Evolutionary conservation across 2,888 invertebrate species (phyloP).

Genomic region (Homarus gammarus): DNA sequence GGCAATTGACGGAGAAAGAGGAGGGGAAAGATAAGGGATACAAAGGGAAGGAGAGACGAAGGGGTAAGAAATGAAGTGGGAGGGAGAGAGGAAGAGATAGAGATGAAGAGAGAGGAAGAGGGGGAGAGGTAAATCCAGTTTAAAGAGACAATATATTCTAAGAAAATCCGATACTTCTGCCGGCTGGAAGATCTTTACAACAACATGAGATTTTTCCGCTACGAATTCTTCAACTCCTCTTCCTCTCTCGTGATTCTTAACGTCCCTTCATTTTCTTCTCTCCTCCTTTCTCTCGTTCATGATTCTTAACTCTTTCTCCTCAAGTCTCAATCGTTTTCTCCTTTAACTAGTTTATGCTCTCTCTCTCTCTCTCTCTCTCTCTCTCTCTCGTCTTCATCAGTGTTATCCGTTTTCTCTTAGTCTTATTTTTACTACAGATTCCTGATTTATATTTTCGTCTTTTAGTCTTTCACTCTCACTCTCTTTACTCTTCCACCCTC

Average conservation of each 20-base stretch:
- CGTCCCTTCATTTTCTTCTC: too few relatives aligned
- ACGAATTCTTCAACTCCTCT: neutral
- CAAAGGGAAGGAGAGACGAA: neutral
- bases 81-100: constrained; percentile 20
- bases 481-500: neutral
- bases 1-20: neutral
- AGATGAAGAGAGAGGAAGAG: neutral
- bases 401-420: too few relatives aligned
- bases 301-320: too few relatives aligned
- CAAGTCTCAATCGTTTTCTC: too few relatives aligned
- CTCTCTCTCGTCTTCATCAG: too few relatives aligned
- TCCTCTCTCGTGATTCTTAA: too few relatives aligned
- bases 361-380: too few relatives aligned
- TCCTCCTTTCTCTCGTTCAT: too few relatives aligned
- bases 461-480: too few relatives aligned
- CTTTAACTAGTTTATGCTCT: too few relatives aligned
- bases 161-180: constrained; percentile 1
- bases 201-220: neutral
- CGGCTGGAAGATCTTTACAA: neutral
- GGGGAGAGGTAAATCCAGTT: neutral
- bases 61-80: constrained; percentile 10
- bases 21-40: neutral
- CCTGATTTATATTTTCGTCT: too few relatives aligned
- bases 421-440: too few relatives aligned
- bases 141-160: neutral